phyloP scores from a whole-genome alignment of 2,113 vertebrate genomes.

The Pygoscelis antarcticus region DNA sequence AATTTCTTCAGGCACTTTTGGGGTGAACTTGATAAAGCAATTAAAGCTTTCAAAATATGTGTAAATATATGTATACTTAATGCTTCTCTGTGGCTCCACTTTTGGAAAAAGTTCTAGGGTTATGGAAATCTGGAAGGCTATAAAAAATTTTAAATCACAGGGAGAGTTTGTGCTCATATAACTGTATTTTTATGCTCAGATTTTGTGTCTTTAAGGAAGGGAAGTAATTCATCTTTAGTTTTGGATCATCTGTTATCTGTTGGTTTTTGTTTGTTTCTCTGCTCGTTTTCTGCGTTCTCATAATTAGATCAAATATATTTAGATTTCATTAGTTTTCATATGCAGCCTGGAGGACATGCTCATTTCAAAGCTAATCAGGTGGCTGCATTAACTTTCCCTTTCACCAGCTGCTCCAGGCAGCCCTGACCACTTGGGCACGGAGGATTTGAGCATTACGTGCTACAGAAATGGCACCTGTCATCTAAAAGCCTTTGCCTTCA shows the following conservation, averaged over 20 bases:
- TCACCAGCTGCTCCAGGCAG: neutral
- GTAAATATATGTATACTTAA: neutral
- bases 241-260: neutral
- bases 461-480: neutral
- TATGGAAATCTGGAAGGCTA: neutral
- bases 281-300: neutral
- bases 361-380: neutral
- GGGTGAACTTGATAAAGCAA: neutral
- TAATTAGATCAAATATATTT: neutral
- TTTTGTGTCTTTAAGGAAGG: neutral
- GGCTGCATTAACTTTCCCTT: neutral
- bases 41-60: neutral
- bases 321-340: neutral
- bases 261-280: neutral
- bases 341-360: neutral
- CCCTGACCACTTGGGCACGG: neutral
- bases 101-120: neutral
- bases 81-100: neutral
- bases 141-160: neutral
- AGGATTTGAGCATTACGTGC: neutral
- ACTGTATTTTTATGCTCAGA: neutral
- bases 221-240: neutral
- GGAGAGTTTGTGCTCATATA: neutral
- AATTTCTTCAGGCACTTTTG: neutral
- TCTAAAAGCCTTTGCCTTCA: slow-evolving; percentile 22